Conservation (phyloP, 2,113 vertebrate genomes). For the Panthera uncia region DNA sequence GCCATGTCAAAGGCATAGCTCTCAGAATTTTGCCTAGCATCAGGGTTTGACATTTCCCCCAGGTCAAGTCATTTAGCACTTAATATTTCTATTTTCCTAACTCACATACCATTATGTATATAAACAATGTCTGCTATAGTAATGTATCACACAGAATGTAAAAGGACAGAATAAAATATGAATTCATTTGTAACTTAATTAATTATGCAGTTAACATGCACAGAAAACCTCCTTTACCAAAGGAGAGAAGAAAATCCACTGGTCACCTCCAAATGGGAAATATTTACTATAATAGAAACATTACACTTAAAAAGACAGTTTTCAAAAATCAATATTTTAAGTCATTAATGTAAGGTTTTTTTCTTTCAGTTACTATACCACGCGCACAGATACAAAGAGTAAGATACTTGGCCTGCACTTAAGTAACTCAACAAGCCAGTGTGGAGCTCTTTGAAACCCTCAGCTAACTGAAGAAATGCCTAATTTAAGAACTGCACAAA, state of each 20-base stretch:
- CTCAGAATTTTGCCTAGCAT: not conserved
- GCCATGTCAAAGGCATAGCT: not conserved
- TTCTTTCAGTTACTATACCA: not conserved
- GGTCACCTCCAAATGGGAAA: not conserved
- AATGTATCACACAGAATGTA: not conserved
- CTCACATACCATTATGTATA: not conserved
- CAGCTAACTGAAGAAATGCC: not conserved
- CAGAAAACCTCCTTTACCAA: not conserved
- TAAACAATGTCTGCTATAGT: not conserved
- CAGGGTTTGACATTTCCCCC: not conserved
- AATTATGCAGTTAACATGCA: not conserved
- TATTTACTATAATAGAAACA: not conserved
- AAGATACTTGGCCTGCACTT: not conserved
- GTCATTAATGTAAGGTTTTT: not conserved
- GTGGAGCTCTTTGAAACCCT: not conserved
- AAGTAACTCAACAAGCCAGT: not conserved
- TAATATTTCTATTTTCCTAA: not conserved
- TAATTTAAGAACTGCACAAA: not conserved
- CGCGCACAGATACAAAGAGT: not conserved
- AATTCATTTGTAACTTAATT: not conserved
- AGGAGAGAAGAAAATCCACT: not conserved
- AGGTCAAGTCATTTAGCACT: not conserved
- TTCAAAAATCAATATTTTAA: not conserved
- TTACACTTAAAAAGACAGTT: not conserved
- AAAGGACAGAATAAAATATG: not conserved